Base-by-base conservation (phyloP, 1,140 invertebrate species). In the Drosophila pseudoobscura region DNA sequence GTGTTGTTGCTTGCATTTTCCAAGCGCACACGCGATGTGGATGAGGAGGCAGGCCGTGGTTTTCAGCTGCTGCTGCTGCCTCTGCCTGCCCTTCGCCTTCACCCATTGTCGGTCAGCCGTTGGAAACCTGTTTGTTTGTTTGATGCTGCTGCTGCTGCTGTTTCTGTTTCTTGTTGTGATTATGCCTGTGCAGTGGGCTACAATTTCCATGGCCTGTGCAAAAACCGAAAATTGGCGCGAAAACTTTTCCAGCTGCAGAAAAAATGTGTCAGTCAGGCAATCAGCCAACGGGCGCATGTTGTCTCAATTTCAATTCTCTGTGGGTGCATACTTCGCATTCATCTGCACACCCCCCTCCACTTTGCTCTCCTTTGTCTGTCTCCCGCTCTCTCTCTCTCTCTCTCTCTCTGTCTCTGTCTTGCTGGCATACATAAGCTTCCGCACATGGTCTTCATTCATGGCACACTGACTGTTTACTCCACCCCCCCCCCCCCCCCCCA, bases 221-320 rank as follows among this genome's bases (percentile, higher is more conserved):
- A 44, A 24, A 45, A 43, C 46, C 39, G 15, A 20, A 87, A 87
- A 82, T 87, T 87, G 83, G 83, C 83, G 83, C 83, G 75, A 87
- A 87, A 87, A 88, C 43, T 55, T 78, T 88, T 82, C 51, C 66
- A 78, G 78, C 83, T 83, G 83, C 60, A 78, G 62, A 83, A 76
- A 70, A 70, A 76, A 71, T 62, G 84, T 83, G 83, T 62, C 77
- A 88, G 80, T 87, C 66, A 88, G 82, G 63, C 82, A 78, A 56
- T 69, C 20, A 39, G 35, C 35, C 35, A 39, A 11, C 35, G 11
- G 70, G 57, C 57, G 55, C 61, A 68, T 78, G 53, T 49, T 20
- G 31, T n/a, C 35, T 49, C 45, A n/a, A 45, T 72, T 62, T 11
- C 35, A 24, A 55, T 51, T 51, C 24, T 22, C 15, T 45, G 35